Evolutionary conservation across 2,888 invertebrate genomes (phyloP).

Genomic region (Pyrgus malvae): DNA sequence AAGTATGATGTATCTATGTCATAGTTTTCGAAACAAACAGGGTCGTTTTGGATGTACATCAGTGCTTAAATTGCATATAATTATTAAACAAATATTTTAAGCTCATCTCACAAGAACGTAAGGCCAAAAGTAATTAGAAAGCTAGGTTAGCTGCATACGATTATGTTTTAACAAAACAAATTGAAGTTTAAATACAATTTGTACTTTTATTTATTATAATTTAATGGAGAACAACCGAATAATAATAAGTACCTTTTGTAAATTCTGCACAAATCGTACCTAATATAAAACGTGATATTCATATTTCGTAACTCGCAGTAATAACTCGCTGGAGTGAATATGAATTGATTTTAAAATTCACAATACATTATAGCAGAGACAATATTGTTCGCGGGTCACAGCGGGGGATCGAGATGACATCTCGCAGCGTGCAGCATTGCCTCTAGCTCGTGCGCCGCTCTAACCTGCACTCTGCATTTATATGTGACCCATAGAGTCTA

Average conservation of each 20-base stretch:
- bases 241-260: not conserved
- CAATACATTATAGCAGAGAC: conserved; percentile 73
- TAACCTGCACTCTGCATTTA: conserved; percentile 30
- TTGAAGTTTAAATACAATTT: conserved; percentile 6
- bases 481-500: conserved; percentile 40
- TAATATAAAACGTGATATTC: conserved; percentile 17
- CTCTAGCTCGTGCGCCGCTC: conserved; percentile 52
- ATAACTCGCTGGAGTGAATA: conserved; percentile 60
- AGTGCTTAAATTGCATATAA: no score
- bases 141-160: conserved; percentile 5
- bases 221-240: not conserved
- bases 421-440: conserved; percentile 75
- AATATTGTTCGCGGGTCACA: conserved; percentile 77
- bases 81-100: not conserved
- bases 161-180: conserved; percentile 3
- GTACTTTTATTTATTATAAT: not conserved
- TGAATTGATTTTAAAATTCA: conserved; percentile 77
- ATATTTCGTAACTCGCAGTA: conserved; percentile 48
- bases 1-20: no score
- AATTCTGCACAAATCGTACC: not conserved
- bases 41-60: not conserved
- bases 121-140: conserved; percentile 10
- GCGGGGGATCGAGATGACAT: conserved; percentile 78
- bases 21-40: no score
- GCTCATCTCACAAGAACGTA: not conserved